Conservation (phyloP, 2,113 vertebrate genomes). For the Platysternon megacephalum region DNA sequence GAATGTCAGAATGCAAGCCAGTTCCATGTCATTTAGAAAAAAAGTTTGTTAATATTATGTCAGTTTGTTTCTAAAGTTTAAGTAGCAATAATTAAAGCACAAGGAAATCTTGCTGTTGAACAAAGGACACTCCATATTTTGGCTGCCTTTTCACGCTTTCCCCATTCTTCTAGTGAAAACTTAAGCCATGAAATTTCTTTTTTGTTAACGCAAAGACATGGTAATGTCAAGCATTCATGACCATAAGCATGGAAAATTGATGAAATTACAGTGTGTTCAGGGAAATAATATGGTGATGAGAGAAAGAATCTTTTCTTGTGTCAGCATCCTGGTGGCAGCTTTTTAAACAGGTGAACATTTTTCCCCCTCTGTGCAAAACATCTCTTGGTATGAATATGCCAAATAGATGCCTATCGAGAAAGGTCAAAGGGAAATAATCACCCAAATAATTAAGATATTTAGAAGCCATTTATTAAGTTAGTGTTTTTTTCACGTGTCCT, state of each 20-base stretch:
- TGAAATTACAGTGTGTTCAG: constrained; percentile 85
- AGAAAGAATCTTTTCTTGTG: constrained; percentile 77
- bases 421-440: constrained; percentile 75
- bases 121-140: constrained; percentile 53
- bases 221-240: constrained; percentile 85
- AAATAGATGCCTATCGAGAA: constrained; percentile 75
- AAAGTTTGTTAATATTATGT: background rate
- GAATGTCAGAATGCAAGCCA: background rate
- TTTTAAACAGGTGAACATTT: constrained; percentile 85
- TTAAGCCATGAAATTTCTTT: constrained; percentile 87
- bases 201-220: constrained; percentile 87
- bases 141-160: constrained; percentile 73
- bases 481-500: constrained; percentile 38
- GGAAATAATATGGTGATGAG: constrained; percentile 78
- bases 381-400: constrained; percentile 72
- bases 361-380: constrained; percentile 71
- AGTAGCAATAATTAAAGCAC: background rate
- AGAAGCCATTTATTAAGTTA: constrained; percentile 34
- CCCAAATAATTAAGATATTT: constrained; percentile 78
- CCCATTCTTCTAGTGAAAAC: constrained; percentile 75
- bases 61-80: background rate
- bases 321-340: constrained; percentile 79
- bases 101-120: constrained; percentile 12
- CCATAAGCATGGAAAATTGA: constrained; percentile 85
- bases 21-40: accelerated